These are phyloP conservation scores for Leptinotarsa texana DNA, from an alignment of 1,140 invertebrate species.

Conservation along the genomic window DNA sequence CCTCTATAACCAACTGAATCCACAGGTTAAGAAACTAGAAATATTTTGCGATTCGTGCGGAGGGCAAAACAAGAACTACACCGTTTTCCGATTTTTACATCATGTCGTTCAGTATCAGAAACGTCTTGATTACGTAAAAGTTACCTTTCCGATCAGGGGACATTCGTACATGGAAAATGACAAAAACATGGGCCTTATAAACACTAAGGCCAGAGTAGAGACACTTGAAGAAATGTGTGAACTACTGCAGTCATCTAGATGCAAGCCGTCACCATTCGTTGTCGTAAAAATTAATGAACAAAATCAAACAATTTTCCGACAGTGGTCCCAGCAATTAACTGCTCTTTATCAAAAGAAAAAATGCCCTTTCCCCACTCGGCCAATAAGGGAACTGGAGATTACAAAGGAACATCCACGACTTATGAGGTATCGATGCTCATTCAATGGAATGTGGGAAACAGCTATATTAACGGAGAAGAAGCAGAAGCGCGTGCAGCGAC, in stretches of 20 bases:
- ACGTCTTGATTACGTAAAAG: constrained; percentile 32
- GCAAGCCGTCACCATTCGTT: constrained; percentile 38
- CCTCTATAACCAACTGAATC: constrained; percentile 38
- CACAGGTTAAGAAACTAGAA: constrained; percentile 27
- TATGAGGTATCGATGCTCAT: background rate
- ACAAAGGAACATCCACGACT: background rate
- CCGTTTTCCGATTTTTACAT: constrained; percentile 12
- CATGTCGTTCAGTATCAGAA: constrained; percentile 35
- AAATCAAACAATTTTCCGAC: constrained; percentile 1
- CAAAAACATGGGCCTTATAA: constrained; percentile 43
- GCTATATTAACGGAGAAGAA: background rate
- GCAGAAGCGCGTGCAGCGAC: background rate
- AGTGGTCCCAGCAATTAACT: constrained; percentile 8
- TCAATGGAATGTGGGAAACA: constrained; percentile 2
- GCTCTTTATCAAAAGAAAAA: constrained; percentile 13
- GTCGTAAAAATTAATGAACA: constrained; percentile 21
- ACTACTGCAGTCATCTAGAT: constrained; percentile 29
- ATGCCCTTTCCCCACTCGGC: constrained; percentile 27
- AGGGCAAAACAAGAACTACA: constrained; percentile 1
- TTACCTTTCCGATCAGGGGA: constrained; percentile 36
- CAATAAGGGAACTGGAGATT: constrained; percentile 15
- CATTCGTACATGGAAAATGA: constrained; percentile 44
- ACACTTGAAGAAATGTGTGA: constrained; percentile 35
- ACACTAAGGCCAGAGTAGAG: constrained; percentile 37
- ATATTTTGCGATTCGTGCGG: constrained; percentile 43